These are phyloP conservation scores for Cnemophilus loriae DNA, from an alignment of 2,113 vertebrate genomes.

Conservation along the genomic window DNA sequence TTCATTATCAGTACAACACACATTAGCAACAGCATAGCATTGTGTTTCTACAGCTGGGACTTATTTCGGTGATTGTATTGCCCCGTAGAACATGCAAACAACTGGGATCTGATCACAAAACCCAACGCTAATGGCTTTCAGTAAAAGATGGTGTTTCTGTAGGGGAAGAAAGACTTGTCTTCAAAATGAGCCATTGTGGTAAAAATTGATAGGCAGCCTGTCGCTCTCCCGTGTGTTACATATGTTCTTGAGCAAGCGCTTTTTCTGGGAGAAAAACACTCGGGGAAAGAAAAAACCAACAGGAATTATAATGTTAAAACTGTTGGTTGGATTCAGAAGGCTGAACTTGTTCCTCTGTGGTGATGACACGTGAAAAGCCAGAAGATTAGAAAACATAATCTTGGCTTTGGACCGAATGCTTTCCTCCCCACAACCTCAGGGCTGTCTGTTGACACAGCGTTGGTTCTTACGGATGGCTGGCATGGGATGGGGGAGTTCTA, in stretches of 20 bases:
- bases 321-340: not conserved
- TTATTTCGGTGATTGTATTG: constrained; percentile 60
- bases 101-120: constrained; percentile 51
- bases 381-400: constrained; percentile 14
- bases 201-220: constrained; percentile 16
- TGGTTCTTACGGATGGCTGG: not conserved
- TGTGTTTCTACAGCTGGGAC: constrained; percentile 71
- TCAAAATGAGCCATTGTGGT: not conserved
- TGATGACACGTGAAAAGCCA: constrained; percentile 35
- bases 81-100: constrained; percentile 53
- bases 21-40: constrained; percentile 65
- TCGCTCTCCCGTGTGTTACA: not conserved
- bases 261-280: not conserved
- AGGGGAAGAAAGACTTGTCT: constrained; percentile 11
- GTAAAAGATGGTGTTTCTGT: constrained; percentile 34
- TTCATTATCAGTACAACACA: constrained; percentile 69
- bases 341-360: not conserved
- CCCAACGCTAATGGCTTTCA: constrained; percentile 23
- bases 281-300: not conserved
- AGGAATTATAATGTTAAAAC: not conserved
- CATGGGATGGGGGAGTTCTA: not conserved
- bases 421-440: not conserved
- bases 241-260: not conserved
- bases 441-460: not conserved
- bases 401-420: not conserved